Evolutionary conservation across 2,797 vertebrate genomes (phyloP), one percentile per base, ranked within the genome.

Genomic region (Pachyuromys duprasi): DNA sequence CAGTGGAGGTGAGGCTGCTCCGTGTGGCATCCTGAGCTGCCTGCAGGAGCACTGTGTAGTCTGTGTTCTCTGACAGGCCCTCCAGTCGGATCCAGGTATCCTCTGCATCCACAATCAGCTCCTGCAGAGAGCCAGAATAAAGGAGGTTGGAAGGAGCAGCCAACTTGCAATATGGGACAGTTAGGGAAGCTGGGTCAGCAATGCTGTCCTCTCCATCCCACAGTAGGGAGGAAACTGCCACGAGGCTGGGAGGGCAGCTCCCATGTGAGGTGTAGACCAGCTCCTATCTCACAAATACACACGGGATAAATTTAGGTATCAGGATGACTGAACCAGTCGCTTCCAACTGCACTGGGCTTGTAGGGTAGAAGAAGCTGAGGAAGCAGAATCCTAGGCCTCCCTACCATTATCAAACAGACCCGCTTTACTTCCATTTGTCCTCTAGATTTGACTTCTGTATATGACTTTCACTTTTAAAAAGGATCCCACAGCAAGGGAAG

Each of bases 81-180:
- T 99, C 99, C 90, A 99, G 97, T 11, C 99, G 99, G 95, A 99
- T 99, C 99, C 99, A 99, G 0, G 99, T 99, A 98, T 99, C 99
- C 93, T 99, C 99, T 0, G 99, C 99, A 94, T 99, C 99, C 76
- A 99, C 98, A 78, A 99, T 99, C 98, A 99, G 98, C 98, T 99
- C 99, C 99, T 99, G 97, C 28, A 91, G 12, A 45, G 84, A 70
- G 86, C 79, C 75, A 86, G 94, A 75, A 53, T 65, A 87, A 93
- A 95, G 78, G 89, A 96, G 82, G 78, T 0, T 90, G 89, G 93
- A 81, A 88, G 94, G 55, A 97, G 72, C 39, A 93, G 96, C 39
- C 39, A 63, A 62, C 96, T 75, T 94, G 86, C 78, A 86, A 91
- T 0, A 39, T 83, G 86, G 80, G 79, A 31, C 92, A 60, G 53